Evolutionary conservation across 2,888 invertebrate genomes (phyloP).

Genomic region (Teinopalpus imperialis): DNA sequence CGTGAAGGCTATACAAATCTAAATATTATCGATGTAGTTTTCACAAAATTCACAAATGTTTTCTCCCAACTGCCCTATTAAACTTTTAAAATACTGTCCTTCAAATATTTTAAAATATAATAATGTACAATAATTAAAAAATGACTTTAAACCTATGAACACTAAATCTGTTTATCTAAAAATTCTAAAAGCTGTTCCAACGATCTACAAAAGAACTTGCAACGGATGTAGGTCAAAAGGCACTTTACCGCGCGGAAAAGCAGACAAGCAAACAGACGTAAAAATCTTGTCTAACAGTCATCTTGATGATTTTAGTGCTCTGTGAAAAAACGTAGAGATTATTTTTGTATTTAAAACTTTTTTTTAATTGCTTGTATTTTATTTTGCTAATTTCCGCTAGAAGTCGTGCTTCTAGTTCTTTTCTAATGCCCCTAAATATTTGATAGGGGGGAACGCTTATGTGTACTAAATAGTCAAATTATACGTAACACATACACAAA

Average conservation of each 20-base stretch:
- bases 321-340: background rate
- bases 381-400: too few species aligned
- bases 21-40: too few species aligned
- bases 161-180: conserved; percentile 23
- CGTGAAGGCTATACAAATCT: too few species aligned
- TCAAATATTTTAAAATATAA: conserved; percentile 1
- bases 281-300: conserved; percentile 18
- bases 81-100: conserved; percentile 2
- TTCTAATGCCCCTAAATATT: too few species aligned
- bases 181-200: conserved; percentile 19
- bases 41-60: too few species aligned
- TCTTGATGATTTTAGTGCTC: conserved; percentile 17
- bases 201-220: conserved; percentile 23
- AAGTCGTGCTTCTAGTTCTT: too few species aligned
- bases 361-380: too few species aligned
- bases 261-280: conserved; percentile 21
- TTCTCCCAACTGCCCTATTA: background rate
- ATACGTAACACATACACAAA: too few species aligned
- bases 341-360: too few species aligned
- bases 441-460: too few species aligned
- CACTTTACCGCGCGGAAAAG: conserved; percentile 19
- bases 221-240: conserved; percentile 23
- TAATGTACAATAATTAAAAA: conserved; percentile 19
- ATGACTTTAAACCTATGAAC: conserved; percentile 18
- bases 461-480: too few species aligned